phyloP scores from a whole-genome alignment of 1,140 invertebrate genomes.

The Drosophila sp. region DNA sequence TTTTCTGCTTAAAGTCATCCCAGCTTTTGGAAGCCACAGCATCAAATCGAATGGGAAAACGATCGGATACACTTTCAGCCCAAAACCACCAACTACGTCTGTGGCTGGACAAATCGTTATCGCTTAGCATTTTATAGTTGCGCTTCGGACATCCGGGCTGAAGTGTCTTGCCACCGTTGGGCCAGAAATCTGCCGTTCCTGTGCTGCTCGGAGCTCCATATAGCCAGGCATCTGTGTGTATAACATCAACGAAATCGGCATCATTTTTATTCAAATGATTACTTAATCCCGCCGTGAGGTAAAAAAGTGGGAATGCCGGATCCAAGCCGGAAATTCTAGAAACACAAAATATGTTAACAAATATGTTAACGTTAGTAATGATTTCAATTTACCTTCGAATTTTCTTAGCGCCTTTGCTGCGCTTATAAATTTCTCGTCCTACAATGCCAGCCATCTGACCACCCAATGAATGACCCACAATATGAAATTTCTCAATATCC shows the following conservation, averaged over 20 bases:
- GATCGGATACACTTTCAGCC: conserved; percentile 86
- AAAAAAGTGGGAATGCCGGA: conserved; percentile 87
- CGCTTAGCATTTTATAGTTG: conserved; percentile 79
- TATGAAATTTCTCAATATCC: conserved; percentile 86
- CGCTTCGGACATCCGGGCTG: conserved; percentile 87
- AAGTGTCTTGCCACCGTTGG: conserved; percentile 86
- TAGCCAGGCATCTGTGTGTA: conserved; percentile 88
- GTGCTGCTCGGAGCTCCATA: conserved; percentile 86
- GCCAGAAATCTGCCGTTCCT: conserved; percentile 88
- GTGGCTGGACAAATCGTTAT: conserved; percentile 87
- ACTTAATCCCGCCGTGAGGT: conserved; percentile 85
- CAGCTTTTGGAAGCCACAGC: conserved; percentile 84
- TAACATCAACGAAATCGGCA: conserved; percentile 88
- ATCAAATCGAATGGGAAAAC: conserved; percentile 85
- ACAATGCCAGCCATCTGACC: conserved; percentile 90
- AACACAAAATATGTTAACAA: background rate
- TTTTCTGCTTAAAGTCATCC: conserved; percentile 84
- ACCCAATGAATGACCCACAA: conserved; percentile 91
- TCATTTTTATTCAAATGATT: conserved; percentile 88
- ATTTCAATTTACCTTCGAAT: conserved; percentile 68
- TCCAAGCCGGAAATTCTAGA: conserved; percentile 86
- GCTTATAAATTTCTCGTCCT: conserved; percentile 85
- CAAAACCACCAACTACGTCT: conserved; percentile 87
- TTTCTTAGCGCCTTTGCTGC: conserved; percentile 65
- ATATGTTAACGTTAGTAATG: background rate